phyloP scores from a whole-genome alignment of 2,888 invertebrate genomes.

The Tubulanus polymorphus region DNA sequence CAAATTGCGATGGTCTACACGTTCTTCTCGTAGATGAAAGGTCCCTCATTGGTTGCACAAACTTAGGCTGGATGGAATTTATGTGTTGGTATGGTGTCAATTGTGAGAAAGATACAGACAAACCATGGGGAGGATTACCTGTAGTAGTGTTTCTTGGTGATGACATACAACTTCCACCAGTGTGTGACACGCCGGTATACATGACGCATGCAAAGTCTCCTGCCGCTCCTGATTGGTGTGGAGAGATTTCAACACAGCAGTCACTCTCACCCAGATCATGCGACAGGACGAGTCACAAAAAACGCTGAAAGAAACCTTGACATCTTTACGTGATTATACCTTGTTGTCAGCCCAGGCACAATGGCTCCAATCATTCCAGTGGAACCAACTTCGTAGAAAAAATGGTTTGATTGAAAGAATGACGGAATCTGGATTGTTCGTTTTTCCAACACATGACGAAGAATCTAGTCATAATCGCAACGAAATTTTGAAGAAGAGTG shows the following conservation, averaged over 20 bases:
- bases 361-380: constrained; percentile 4
- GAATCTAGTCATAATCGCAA: constrained; percentile 18
- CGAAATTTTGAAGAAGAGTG: constrained; percentile 11
- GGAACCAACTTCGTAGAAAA: neutral
- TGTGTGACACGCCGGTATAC: constrained; percentile 16
- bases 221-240: constrained; percentile 8
- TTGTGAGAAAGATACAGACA: neutral
- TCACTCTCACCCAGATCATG: constrained; percentile 5
- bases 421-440: constrained; percentile 11
- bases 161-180: constrained; percentile 21
- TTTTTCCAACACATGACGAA: neutral
- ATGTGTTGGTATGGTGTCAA: constrained; percentile 12
- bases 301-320: constrained; percentile 4
- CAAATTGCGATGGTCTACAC: constrained; percentile 16
- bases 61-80: constrained; percentile 20
- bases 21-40: constrained; percentile 24
- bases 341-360: neutral
- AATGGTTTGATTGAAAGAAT: constrained; percentile 10
- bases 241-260: constrained; percentile 7
- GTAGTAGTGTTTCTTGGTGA: constrained; percentile 24
- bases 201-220: neutral
- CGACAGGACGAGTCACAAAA: constrained; percentile 13
- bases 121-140: constrained; percentile 21
- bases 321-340: constrained; percentile 1
- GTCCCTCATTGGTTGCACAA: constrained; percentile 5